Conservation (phyloP, 2,797 vertebrate species). For the Spondyliosoma cantharus region DNA sequence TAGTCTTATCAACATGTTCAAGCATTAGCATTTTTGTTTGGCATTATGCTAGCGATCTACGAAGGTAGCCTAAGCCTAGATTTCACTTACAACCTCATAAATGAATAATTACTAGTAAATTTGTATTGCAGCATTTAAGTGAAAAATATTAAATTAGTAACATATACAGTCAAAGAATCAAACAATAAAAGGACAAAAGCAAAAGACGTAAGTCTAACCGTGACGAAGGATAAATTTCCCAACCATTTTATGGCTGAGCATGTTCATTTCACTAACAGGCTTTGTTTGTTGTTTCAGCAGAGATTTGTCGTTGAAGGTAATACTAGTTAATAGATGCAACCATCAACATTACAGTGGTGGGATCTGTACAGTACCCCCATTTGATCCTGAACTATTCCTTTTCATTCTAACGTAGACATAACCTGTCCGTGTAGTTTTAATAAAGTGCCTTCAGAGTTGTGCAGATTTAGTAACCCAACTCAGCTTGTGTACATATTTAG, state of each 20-base stretch:
- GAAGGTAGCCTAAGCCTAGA: slow-evolving; percentile 47
- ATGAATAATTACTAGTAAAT: slow-evolving; percentile 56
- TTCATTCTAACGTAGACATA: slow-evolving; percentile 55
- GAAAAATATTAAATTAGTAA: slow-evolving; percentile 70
- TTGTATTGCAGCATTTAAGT: slow-evolving; percentile 66
- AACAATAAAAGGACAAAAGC: slow-evolving; percentile 40
- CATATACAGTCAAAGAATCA: slow-evolving; percentile 52
- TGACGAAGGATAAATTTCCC: slow-evolving; percentile 37
- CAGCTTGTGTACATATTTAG: slow-evolving; percentile 75
- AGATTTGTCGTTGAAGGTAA: slow-evolving; percentile 39
- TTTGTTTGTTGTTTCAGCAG: slow-evolving; percentile 41
- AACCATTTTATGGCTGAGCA: slow-evolving; percentile 43
- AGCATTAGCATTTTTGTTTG: slow-evolving; percentile 64
- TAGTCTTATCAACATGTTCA: slow-evolving; percentile 41
- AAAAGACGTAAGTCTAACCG: slow-evolving; percentile 34
- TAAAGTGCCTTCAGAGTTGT: slow-evolving; percentile 88
- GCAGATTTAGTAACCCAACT: slow-evolving; percentile 83
- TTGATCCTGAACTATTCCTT: slow-evolving; percentile 61
- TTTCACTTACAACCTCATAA: slow-evolving; percentile 53
- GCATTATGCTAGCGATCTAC: slow-evolving; percentile 51
- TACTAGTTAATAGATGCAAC: slow-evolving; percentile 21
- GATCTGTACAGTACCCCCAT: slow-evolving; percentile 30
- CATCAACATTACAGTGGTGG: slow-evolving; percentile 35
- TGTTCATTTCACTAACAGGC: slow-evolving; percentile 47
- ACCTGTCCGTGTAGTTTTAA: slow-evolving; percentile 72